Conservation (phyloP, 2,888 invertebrate genomes). For the Drosophila infuscata region DNA sequence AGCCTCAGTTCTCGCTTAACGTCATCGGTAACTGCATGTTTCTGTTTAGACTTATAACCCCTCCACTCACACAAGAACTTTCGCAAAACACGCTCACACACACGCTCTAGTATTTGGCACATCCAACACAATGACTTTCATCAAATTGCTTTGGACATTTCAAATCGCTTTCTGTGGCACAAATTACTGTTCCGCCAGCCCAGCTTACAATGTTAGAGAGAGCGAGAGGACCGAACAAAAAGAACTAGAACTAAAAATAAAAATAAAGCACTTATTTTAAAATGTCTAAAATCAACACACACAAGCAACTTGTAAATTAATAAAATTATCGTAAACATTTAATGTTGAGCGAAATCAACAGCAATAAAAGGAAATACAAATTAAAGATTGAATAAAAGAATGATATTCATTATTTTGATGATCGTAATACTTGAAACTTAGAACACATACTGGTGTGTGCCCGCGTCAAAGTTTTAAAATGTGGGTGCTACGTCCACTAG, state of each 20-base stretch:
- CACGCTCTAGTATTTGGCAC: constrained; percentile 28
- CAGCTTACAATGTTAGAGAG: constrained; percentile 45
- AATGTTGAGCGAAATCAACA: constrained; percentile 34
- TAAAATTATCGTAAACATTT: constrained; percentile 72
- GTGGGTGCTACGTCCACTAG: no score
- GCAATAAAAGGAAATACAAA: constrained; percentile 12
- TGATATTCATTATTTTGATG: constrained; percentile 20
- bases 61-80: constrained; percentile 17
- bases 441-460: no score
- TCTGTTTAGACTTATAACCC: constrained; percentile 56
- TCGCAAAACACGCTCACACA: constrained; percentile 8
- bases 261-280: constrained; percentile 60
- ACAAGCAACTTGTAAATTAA: constrained; percentile 50
- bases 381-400: constrained; percentile 28
- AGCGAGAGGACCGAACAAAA: constrained; percentile 47
- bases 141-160: constrained; percentile 41
- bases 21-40: constrained; percentile 68
- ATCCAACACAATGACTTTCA: constrained; percentile 25
- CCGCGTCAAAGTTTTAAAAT: no score
- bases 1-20: constrained; percentile 64
- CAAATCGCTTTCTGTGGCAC: constrained; percentile 42
- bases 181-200: constrained; percentile 41
- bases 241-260: constrained; percentile 6
- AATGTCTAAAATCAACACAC: constrained; percentile 61
- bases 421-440: no score